A percentile compares a stretch with the other conserved stretches of the same genome.
Conservation (phyloP, 2,797 vertebrate species). For the Setipinna tenuifilis region DNA sequence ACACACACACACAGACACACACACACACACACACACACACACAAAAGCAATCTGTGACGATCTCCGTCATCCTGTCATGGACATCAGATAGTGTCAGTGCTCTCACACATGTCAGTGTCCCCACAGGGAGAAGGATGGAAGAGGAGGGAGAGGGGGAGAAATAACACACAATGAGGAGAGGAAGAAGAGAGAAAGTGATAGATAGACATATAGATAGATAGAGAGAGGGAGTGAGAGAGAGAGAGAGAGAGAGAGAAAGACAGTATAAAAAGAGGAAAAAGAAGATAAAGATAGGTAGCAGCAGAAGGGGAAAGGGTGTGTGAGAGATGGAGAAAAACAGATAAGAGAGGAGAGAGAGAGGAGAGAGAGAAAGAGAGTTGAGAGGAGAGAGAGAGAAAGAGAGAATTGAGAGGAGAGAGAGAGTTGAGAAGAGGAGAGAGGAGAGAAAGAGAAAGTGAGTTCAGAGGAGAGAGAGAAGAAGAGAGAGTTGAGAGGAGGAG, state of each 20-base stretch:
- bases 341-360: background rate
- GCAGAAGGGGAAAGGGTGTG: background rate
- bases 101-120: too few species aligned
- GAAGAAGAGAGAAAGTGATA: background rate
- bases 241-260: background rate
- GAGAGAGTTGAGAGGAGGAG: background rate
- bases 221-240: background rate
- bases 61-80: background rate
- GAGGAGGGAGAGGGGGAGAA: background rate
- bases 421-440: background rate
- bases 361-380: background rate
- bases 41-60: background rate
- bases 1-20: slow-evolving; percentile 13
- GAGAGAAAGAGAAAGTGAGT: background rate
- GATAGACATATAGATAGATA: background rate
- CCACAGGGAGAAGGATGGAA: background rate
- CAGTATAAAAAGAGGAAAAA: background rate
- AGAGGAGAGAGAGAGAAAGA: background rate
- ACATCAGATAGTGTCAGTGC: background rate
- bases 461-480: background rate
- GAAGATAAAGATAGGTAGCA: too few species aligned
- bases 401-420: background rate
- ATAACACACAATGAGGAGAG: background rate
- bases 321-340: background rate
- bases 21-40: background rate